phyloP scores from a whole-genome alignment of 2,113 vertebrate genomes.

The Pterocles burchelli region DNA sequence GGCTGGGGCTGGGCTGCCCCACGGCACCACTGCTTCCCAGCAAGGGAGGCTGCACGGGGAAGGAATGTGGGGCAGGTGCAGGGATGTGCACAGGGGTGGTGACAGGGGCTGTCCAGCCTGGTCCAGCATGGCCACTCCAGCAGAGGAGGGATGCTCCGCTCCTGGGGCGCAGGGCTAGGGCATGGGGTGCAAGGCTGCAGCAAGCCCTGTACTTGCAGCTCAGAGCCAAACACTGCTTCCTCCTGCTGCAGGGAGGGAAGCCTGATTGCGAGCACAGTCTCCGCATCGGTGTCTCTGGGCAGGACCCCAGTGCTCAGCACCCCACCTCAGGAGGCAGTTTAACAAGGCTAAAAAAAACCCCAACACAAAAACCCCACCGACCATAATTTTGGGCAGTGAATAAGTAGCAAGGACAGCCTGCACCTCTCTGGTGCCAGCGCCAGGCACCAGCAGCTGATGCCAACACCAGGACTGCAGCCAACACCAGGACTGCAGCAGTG shows the following conservation, averaged over 20 bases:
- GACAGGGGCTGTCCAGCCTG: not conserved
- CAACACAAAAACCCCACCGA: not conserved
- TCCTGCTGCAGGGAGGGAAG: not conserved
- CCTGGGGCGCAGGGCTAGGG: not conserved
- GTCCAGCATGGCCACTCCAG: not conserved
- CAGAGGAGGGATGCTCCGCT: not conserved
- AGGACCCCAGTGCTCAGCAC: not conserved
- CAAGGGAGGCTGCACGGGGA: not conserved
- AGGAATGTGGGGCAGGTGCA: not conserved
- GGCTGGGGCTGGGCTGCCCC: not conserved
- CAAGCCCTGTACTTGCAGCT: not conserved
- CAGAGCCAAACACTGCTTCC: not conserved
- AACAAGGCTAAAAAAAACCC: not conserved
- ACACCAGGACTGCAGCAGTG: not conserved
- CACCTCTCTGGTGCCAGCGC: not conserved
- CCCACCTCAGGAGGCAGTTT: not conserved
- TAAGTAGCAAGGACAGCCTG: not conserved
- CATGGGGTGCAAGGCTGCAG: not conserved
- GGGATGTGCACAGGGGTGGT: too few relatives aligned
- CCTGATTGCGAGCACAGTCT: not conserved
- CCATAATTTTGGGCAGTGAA: not conserved
- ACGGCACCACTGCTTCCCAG: fast-evolving
- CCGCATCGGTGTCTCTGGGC: not conserved
- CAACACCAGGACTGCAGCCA: not conserved
- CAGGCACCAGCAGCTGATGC: not conserved